Base-by-base conservation (phyloP, 1,140 invertebrate genomes). In the Popillia japonica region DNA sequence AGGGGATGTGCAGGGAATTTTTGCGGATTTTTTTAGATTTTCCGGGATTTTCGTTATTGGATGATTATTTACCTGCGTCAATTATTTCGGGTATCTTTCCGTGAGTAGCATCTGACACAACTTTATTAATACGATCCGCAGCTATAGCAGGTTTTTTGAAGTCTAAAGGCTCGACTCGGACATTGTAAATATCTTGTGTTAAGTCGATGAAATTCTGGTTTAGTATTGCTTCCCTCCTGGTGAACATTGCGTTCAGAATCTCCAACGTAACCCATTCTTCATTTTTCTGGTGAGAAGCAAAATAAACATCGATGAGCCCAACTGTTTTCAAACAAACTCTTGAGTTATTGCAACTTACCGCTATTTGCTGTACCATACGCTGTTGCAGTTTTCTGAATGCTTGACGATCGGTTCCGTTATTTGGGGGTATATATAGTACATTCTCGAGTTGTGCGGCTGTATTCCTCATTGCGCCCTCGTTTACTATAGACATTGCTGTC, bases 11-110 rank as follows among this genome's bases (percentile, higher is more conserved):
- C 27, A 4, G 4, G 27, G 4, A 48, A 48, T 48, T 2, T 1
- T 3, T 48, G 10, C 6, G 44, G 44, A 48, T 14, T 48, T 17
- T 48, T 17, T 7, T 34, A 34, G 27, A 34, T 34, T 34, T 34
- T 4, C 27, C n/a, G n/a, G 27, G 27, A 34, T 34, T 34, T 34
- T 34, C 4, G 4, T 34, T 34, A 7, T 48, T 14, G 3, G n/a
- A 48, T 48, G 44, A 27, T 27, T 40, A 83, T 74, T 87, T 87
- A 89, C 91, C 88, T 59, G 86, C 83, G 20, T 88, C 86, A 8
- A 93, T 87, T 3, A 95, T 85, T 14, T 91, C 87, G 0, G 88
- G 86, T 78, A 96, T 95, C 42, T 90, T 89, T 3, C 92, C 90
- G 14, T 89, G 87, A 0, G 95, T 96, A 6, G 87, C 84, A 20